A percentile compares a stretch with the other conserved stretches of the same genome.
Conservation (phyloP, 2,113 vertebrate genomes). For the rabbit (Oryctolagus cuniculus) region DNA sequence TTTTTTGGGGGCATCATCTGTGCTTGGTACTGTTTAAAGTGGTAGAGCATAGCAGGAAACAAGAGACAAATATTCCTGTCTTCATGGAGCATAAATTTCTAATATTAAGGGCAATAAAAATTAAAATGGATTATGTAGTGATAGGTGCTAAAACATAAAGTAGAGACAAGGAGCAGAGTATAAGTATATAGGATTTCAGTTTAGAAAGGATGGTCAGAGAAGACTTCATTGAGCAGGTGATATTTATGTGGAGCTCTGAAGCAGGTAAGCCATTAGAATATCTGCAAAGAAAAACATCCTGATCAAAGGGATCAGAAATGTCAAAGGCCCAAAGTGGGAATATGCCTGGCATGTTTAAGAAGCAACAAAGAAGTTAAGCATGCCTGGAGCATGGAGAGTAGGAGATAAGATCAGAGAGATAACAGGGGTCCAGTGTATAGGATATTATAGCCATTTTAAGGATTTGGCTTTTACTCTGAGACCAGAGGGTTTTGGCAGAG, state of each 20-base stretch:
- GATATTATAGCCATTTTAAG: not conserved
- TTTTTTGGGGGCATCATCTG: not conserved
- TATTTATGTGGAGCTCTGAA: slow-evolving; percentile 3
- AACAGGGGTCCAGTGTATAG: not conserved
- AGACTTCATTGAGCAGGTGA: not conserved
- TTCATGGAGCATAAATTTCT: slow-evolving; percentile 29
- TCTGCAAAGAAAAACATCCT: slow-evolving; percentile 8
- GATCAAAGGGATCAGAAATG: slow-evolving; percentile 37
- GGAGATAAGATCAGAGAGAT: not conserved
- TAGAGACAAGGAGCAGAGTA: not conserved
- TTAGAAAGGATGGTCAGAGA: slow-evolving; percentile 43
- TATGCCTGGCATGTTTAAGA: not conserved
- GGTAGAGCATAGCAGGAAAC: not conserved
- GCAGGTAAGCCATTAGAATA: slow-evolving; percentile 7
- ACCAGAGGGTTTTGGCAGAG: not conserved
- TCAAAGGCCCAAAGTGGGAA: not conserved
- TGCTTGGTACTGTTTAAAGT: not conserved
- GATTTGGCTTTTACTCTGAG: not conserved
- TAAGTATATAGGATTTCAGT: not conserved
- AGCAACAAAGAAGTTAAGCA: not conserved
- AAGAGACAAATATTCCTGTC: not conserved
- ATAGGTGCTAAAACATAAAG: slow-evolving; percentile 21
- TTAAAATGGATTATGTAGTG: not conserved
- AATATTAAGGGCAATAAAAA: slow-evolving; percentile 18
- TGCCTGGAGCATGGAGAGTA: not conserved